Evolutionary conservation across 2,888 invertebrate species (phyloP).

Genomic region (Omphaloscelis lunosa): DNA sequence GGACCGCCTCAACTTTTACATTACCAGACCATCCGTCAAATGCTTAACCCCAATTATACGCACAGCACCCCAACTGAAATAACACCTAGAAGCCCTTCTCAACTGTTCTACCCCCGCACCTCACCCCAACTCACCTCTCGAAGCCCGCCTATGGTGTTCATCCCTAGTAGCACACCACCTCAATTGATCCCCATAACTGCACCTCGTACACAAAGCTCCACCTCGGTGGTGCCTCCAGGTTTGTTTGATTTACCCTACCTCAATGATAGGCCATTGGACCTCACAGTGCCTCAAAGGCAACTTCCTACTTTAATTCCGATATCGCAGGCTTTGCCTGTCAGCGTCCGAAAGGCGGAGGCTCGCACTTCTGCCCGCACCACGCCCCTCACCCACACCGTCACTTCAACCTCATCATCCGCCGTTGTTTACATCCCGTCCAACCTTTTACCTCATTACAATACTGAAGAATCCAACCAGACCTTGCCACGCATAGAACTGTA

Average conservation of each 20-base stretch:
- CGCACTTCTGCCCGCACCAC: neutral
- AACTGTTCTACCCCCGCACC: neutral
- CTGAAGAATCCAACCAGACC: neutral
- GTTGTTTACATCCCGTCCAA: rapidly evolving
- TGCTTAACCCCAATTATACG: neutral
- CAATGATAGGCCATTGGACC: neutral
- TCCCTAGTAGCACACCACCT: neutral
- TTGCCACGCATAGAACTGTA: neutral
- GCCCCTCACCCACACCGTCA: slow-evolving; percentile 9
- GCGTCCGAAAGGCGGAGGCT: rapidly evolving
- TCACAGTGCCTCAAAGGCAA: neutral
- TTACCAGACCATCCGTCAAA: too few relatives aligned
- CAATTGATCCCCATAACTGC: neutral
- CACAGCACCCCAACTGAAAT: neutral
- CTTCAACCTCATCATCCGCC: neutral
- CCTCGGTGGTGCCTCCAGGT: neutral
- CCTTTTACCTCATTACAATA: rapidly evolving
- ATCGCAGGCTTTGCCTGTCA: neutral
- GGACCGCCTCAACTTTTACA: rapidly evolving
- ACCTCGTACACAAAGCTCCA: neutral
- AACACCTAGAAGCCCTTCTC: too few relatives aligned
- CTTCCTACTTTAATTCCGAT: neutral
- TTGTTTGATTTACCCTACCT: too few relatives aligned
- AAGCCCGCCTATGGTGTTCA: too few relatives aligned
- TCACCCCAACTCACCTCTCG: neutral